These are phyloP conservation scores for Brachyhypopomus gauderio DNA, from an alignment of 2,113 vertebrate genomes.

Conservation along the genomic window DNA sequence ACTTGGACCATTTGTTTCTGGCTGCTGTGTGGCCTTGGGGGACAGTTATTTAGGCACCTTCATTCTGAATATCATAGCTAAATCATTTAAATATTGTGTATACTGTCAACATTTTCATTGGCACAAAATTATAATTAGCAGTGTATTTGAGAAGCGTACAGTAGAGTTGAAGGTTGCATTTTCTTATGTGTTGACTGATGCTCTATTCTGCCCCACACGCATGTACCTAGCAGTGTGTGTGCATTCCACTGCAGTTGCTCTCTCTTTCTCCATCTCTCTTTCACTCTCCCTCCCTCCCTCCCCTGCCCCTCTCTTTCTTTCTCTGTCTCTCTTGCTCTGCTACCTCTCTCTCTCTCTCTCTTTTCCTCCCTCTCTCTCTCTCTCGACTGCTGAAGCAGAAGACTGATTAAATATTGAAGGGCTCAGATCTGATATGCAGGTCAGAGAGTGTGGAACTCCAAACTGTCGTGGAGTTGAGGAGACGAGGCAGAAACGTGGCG, in stretches of 20 bases:
- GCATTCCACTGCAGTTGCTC: neutral
- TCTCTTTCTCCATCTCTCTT: slow-evolving; percentile 28
- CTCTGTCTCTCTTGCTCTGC: neutral
- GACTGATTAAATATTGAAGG: slow-evolving; percentile 44
- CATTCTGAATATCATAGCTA: neutral
- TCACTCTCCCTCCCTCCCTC: slow-evolving; percentile 13
- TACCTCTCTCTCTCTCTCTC: neutral
- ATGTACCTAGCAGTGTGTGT: slow-evolving; percentile 6
- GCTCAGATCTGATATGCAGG: slow-evolving; percentile 51
- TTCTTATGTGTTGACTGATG: neutral
- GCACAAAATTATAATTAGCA: neutral
- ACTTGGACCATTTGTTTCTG: neutral
- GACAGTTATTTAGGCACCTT: neutral
- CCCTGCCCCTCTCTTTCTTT: neutral
- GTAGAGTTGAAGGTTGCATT: neutral
- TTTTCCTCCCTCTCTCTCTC: neutral
- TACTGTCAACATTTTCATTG: neutral
- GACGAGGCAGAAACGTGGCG: slow-evolving; percentile 17
- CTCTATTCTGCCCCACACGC: neutral
- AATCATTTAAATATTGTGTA: neutral
- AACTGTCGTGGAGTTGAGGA: slow-evolving; percentile 1
- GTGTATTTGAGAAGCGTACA: too few species aligned
- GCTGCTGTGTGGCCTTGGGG: neutral
- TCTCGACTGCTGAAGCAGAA: slow-evolving; percentile 31
- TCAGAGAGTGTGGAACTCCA: slow-evolving; percentile 41